Percentiles rank a stretch among this genome's conserved stretches.
phyloP scores from a whole-genome alignment of 2,797 vertebrate genomes.

The Aquila chrysaetos region DNA sequence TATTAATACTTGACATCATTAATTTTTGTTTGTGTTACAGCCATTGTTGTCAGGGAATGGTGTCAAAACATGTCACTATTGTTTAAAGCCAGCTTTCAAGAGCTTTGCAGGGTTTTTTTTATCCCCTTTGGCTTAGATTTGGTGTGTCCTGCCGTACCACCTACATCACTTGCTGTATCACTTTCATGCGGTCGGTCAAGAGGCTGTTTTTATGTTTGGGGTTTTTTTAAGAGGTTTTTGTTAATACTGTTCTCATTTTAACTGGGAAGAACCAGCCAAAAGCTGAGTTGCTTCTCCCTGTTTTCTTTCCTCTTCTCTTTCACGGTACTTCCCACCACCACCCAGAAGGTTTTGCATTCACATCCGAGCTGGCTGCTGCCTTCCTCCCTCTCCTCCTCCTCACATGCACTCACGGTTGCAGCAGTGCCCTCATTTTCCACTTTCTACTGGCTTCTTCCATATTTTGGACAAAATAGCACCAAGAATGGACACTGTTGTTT shows the following conservation, averaged over 20 bases:
- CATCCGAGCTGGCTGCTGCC: background rate
- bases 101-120: background rate
- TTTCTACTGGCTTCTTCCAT: background rate
- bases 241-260: background rate
- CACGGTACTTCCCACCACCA: background rate
- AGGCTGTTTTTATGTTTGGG: background rate
- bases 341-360: background rate
- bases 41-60: background rate
- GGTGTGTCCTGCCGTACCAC: background rate
- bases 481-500: background rate
- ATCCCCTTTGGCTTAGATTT: background rate
- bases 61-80: background rate
- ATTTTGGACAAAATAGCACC: background rate
- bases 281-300: background rate
- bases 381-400: background rate
- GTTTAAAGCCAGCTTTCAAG: background rate
- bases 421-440: background rate
- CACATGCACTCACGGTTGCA: fast-evolving
- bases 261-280: background rate
- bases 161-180: background rate
- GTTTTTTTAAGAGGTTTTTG: background rate
- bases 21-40: background rate
- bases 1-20: background rate
- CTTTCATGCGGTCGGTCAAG: background rate
- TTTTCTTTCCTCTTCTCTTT: background rate